These are phyloP conservation scores for Eupeodes luniger DNA, from an alignment of 2,888 invertebrate species.

Conservation along the genomic window DNA sequence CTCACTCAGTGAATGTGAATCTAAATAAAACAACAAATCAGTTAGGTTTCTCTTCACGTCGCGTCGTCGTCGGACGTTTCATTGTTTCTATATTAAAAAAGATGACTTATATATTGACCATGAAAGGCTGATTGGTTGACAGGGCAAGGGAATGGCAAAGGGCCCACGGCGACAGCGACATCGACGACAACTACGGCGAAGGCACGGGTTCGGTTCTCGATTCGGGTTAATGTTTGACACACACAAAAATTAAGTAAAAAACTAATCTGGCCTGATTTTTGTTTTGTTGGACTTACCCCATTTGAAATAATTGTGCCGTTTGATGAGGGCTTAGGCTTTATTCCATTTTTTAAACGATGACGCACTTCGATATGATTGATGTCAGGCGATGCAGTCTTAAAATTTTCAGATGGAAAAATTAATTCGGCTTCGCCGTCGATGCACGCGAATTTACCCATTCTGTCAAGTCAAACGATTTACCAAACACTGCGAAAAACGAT, in stretches of 20 bases:
- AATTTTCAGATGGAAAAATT: constrained; percentile 62
- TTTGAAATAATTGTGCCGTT: constrained; percentile 57
- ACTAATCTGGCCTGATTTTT: background rate
- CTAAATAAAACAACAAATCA: background rate
- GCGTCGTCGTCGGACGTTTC: too few species aligned
- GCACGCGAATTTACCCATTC: constrained; percentile 78
- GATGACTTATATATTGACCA: constrained; percentile 36
- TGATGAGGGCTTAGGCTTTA: constrained; percentile 22
- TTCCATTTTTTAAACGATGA: constrained; percentile 67
- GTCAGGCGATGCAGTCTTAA: constrained; percentile 51
- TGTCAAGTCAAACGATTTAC: constrained; percentile 71
- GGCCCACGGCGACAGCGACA: background rate
- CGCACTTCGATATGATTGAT: constrained; percentile 53
- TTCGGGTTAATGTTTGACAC: background rate
- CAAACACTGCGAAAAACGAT: constrained; percentile 72
- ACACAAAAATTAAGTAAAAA: background rate
- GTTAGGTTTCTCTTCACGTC: background rate
- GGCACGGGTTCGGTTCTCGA: too few species aligned
- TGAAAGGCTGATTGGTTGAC: constrained; percentile 29
- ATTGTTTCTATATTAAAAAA: background rate
- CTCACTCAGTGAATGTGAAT: constrained; percentile 8
- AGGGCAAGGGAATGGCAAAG: background rate
- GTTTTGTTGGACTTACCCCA: constrained; percentile 56
- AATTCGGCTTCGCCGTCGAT: constrained; percentile 72
- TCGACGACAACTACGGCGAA: too few species aligned